These are phyloP conservation scores for Bufo bufo DNA, from an alignment of 2,113 vertebrate species.

Conservation along the genomic window DNA sequence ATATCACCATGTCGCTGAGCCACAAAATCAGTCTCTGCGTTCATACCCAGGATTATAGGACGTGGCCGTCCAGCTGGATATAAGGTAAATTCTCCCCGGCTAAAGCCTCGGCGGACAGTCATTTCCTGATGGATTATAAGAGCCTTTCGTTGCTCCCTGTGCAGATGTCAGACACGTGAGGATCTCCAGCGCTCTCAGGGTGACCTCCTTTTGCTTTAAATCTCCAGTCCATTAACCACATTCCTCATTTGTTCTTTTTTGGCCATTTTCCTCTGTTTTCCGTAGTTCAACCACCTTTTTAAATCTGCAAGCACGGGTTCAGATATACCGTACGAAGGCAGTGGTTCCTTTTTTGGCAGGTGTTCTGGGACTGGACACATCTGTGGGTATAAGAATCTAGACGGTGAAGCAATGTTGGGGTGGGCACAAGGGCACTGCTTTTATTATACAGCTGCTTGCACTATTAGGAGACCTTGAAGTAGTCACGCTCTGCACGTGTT, in stretches of 20 bases:
- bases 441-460: no score
- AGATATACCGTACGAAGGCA: no score
- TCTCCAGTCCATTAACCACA: no score
- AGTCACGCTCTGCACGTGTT: no score
- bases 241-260: neutral
- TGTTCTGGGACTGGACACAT: no score
- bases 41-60: constrained; percentile 8
- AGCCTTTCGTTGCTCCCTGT: neutral
- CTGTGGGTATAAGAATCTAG: no score
- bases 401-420: no score
- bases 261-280: neutral
- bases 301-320: no score
- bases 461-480: no score
- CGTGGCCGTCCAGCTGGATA: neutral
- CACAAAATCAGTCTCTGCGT: neutral
- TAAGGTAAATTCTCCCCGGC: constrained; percentile 15
- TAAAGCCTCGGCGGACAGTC: neutral
- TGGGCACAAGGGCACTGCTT: no score
- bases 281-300: neutral
- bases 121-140: constrained; percentile 30
- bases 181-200: neutral
- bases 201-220: neutral
- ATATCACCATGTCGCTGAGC: neutral
- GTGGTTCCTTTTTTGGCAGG: no score
- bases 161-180: constrained; percentile 18